Conservation (phyloP, 2,888 invertebrate genomes). For the Lymantria dispar region DNA sequence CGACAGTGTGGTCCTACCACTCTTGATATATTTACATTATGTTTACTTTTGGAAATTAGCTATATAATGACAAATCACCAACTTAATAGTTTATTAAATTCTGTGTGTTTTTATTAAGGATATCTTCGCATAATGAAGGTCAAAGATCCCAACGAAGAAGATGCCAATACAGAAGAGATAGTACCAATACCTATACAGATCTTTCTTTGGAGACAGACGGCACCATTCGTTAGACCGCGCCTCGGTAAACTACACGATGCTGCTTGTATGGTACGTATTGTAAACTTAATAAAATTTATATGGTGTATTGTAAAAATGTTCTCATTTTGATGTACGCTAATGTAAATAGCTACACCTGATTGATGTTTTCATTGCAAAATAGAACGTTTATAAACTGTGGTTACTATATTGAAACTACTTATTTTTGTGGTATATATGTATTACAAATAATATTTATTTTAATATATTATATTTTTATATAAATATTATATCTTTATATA, state of each 20-base stretch:
- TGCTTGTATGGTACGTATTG: constrained; percentile 93
- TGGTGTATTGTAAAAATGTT: neutral
- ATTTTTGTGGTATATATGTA: too few relatives aligned
- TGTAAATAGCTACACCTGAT: constrained; percentile 14
- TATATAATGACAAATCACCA: too few relatives aligned
- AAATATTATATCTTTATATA: too few relatives aligned
- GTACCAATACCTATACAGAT: constrained; percentile 98
- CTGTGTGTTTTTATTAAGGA: neutral
- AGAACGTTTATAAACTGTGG: too few relatives aligned
- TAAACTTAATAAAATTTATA: neutral
- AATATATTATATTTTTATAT: too few relatives aligned
- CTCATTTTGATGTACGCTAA: constrained; percentile 17
- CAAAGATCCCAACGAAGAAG: constrained; percentile 77
- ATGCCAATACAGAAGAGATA: constrained; percentile 87
- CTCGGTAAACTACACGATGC: constrained; percentile 98
- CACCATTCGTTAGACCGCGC: constrained; percentile 97
- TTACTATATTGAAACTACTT: too few relatives aligned
- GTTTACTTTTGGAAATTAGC: too few relatives aligned
- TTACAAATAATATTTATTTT: too few relatives aligned
- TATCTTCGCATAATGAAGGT: constrained; percentile 39
- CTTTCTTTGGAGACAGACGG: constrained; percentile 98
- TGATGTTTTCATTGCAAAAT: neutral
- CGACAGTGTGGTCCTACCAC: too few relatives aligned
- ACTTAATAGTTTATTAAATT: too few relatives aligned
- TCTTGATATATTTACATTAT: too few relatives aligned